Percentiles rank a stretch among this genome's conserved stretches.
These are phyloP conservation scores for Mermis nigrescens DNA, from an alignment of 2,888 invertebrate genomes.

Conservation along the genomic window DNA sequence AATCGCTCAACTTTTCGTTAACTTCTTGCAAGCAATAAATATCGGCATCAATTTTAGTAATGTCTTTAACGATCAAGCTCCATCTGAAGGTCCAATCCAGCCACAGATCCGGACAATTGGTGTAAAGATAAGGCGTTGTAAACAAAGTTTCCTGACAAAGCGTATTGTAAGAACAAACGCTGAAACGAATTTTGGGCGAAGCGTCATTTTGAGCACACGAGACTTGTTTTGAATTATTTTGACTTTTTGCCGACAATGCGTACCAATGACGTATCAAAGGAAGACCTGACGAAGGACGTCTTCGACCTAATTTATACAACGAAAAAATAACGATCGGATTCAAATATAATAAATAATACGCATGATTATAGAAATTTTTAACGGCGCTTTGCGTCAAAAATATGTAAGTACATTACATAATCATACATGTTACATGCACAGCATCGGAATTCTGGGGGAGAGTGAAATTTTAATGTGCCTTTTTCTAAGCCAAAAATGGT, in stretches of 20 bases:
- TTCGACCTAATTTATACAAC: too few relatives aligned
- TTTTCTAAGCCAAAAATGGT: too few relatives aligned
- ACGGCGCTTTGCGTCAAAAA: too few relatives aligned
- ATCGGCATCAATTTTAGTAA: conserved; percentile 20
- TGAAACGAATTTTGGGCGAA: conserved; percentile 7
- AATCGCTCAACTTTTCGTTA: conserved; percentile 14
- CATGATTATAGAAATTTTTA: too few relatives aligned
- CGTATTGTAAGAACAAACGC: conserved; percentile 23
- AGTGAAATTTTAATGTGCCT: too few relatives aligned
- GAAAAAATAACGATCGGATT: too few relatives aligned
- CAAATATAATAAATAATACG: too few relatives aligned
- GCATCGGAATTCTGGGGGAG: too few relatives aligned
- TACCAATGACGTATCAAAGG: neutral
- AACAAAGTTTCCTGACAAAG: conserved; percentile 20
- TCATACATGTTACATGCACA: too few relatives aligned
- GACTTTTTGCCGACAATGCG: too few relatives aligned
- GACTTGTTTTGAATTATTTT: neutral
- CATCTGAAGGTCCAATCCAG: conserved; percentile 21
- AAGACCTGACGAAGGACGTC: neutral
- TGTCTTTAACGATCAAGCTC: conserved; percentile 16
- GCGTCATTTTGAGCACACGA: neutral
- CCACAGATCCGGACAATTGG: conserved; percentile 11
- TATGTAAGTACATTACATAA: too few relatives aligned
- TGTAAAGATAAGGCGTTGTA: conserved; percentile 18
- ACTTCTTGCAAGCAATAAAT: conserved; percentile 28